These are phyloP conservation scores for Scaptodrosophila lebanonensis DNA, from an alignment of 1,140 invertebrate genomes.

Conservation along the genomic window DNA sequence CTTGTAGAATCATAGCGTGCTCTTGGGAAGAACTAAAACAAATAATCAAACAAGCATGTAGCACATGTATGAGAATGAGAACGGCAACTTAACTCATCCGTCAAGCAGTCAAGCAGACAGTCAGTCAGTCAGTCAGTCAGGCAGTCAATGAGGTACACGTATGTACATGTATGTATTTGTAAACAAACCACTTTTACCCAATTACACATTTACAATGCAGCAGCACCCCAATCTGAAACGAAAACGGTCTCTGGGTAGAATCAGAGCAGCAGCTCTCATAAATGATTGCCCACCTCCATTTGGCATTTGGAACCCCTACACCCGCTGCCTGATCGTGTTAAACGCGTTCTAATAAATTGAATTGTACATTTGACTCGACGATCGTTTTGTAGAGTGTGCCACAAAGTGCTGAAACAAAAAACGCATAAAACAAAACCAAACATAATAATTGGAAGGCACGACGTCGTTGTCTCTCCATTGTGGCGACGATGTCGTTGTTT, in stretches of 20 bases:
- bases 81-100: background rate
- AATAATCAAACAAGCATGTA: too few species aligned
- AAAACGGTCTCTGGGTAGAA: constrained; percentile 20
- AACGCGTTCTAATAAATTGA: constrained; percentile 72
- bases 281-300: constrained; percentile 23
- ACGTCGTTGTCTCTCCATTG: constrained; percentile 8
- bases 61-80: background rate
- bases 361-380: constrained; percentile 74
- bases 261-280: constrained; percentile 27
- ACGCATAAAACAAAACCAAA: constrained; percentile 6
- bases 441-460: background rate
- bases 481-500: constrained; percentile 29
- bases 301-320: constrained; percentile 23
- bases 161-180: constrained; percentile 40
- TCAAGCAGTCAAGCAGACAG: constrained; percentile 1
- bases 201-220: constrained; percentile 29
- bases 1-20: too few species aligned
- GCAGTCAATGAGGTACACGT: constrained; percentile 15
- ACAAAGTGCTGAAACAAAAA: background rate
- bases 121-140: constrained; percentile 20
- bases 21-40: too few species aligned
- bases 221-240: constrained; percentile 14
- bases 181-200: constrained; percentile 58
- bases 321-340: constrained; percentile 51
- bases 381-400: background rate